Base-by-base conservation (phyloP, 1,140 invertebrate genomes). In the Neodiprion fabricii region DNA sequence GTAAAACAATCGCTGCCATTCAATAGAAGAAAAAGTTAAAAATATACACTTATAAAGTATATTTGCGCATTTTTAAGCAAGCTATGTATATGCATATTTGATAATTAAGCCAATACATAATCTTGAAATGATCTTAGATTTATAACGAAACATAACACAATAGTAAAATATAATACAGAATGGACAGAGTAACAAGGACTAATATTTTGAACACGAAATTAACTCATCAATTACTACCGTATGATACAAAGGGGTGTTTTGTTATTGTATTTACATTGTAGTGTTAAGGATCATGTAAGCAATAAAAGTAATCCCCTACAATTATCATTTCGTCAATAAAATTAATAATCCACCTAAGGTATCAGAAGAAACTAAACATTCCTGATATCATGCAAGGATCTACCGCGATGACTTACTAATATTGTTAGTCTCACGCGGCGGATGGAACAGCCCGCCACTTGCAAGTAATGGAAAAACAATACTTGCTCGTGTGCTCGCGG, bases 401-500 rank as follows among this genome's bases (percentile, higher is more conserved):
- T 61, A 17, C 53, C 53, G n/a, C 53, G 53, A 61, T 61, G 21
- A 88, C 86, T 88, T 84, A 88, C 87, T 86, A 70, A 87, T 87
- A 50, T 83, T 86, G 74, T 85, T 87, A 10, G 83, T 80, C 72
- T 88, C 86, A 80, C 82, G 83, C n/a, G 84, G 82, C 74, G 86
- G 86, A 80, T 81, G 86, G 77, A 88, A 88, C 61, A 88, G 81
- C 78, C 89, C 89, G 79, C 86, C 86, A 74, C 86, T 88, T 71
- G 84, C 88, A 79, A 94, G 89, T 76, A 95, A 88, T 8, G 94
- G 94, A 86, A 95, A 93, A 78, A 94, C 93, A 74, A 95, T 92
- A 87, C 93, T 95, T 75, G 93, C 93, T 79, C 93, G 89, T 77
- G 92, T 92, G 85, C 92, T 94, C 78, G 91, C 90, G 72, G 92